phyloP scores from a whole-genome alignment of 2,113 vertebrate genomes.

The Illadopsis cleaveri region DNA sequence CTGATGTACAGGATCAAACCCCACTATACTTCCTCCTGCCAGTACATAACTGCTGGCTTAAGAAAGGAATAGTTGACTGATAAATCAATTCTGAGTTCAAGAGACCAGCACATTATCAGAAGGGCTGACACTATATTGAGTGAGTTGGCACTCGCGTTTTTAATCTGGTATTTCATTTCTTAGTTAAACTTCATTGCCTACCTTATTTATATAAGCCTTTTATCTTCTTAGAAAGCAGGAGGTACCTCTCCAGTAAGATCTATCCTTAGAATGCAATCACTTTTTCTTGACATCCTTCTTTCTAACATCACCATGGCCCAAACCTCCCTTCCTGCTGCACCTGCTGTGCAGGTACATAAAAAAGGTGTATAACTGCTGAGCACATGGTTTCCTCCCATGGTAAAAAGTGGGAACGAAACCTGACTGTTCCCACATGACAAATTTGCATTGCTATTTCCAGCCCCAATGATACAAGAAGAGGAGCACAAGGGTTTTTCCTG shows the following conservation, averaged over 20 bases:
- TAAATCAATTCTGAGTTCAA: slow-evolving; percentile 52
- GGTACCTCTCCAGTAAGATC: background rate
- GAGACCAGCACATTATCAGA: slow-evolving; percentile 5
- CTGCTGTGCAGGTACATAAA: background rate
- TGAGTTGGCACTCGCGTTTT: background rate
- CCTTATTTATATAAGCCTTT: background rate
- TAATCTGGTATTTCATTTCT: background rate
- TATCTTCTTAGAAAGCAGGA: background rate
- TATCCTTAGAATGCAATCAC: background rate
- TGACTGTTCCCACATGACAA: background rate
- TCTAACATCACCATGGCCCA: background rate
- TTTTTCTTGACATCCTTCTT: background rate
- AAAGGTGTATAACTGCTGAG: background rate
- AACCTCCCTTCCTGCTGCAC: background rate
- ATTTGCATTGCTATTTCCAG: background rate
- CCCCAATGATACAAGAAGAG: background rate
- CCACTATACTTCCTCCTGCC: background rate
- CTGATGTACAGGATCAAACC: slow-evolving; percentile 47
- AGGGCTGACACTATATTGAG: background rate
- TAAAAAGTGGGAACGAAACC: background rate
- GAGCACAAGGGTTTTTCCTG: background rate
- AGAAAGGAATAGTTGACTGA: background rate
- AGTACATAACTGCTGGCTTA: background rate
- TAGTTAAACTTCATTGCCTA: background rate
- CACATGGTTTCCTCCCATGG: fast-evolving